phyloP scores from a whole-genome alignment of 2,113 vertebrate genomes.

The Meles meles region DNA sequence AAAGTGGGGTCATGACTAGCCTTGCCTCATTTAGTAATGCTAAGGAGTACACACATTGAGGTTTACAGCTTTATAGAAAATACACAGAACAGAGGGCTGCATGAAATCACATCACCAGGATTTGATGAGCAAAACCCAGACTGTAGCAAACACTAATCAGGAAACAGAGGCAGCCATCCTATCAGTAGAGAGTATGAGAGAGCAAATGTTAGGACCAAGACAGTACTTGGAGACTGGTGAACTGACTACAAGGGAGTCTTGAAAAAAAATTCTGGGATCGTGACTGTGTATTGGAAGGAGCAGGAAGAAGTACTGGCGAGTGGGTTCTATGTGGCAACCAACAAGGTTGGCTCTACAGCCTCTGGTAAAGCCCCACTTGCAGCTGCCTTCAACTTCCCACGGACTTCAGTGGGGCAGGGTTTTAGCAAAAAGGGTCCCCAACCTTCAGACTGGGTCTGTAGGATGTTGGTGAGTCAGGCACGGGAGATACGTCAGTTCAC shows the following conservation, averaged over 20 bases:
- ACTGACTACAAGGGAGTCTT: background rate
- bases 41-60: background rate
- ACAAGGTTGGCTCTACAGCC: background rate
- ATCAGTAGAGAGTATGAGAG: background rate
- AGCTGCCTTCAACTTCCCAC: background rate
- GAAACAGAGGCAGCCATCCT: background rate
- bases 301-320: background rate
- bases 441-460: background rate
- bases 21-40: background rate
- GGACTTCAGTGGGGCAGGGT: background rate
- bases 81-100: background rate
- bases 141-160: background rate
- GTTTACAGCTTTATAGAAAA: background rate
- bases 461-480: background rate
- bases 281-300: background rate
- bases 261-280: background rate
- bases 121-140: background rate
- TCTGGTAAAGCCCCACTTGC: background rate
- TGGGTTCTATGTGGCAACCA: background rate
- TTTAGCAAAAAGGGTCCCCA: background rate
- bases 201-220: background rate
- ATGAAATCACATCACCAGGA: background rate
- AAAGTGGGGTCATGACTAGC: background rate
- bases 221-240: background rate
- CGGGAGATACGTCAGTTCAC: background rate